phyloP scores from a whole-genome alignment of 2,113 vertebrate genomes.

The Pipra filicauda region DNA sequence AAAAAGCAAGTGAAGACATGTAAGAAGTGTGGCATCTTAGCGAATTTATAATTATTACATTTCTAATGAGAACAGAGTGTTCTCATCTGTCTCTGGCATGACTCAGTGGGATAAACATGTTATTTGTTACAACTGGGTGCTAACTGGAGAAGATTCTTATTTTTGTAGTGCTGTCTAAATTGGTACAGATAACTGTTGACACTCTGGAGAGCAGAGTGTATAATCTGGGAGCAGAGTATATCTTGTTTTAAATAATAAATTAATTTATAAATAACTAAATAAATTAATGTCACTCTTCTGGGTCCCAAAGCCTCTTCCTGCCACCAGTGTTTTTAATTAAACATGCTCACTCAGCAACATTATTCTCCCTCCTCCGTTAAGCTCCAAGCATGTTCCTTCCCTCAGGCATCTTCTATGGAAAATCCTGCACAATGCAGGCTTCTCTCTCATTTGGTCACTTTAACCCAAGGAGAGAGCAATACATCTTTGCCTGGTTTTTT shows the following conservation, averaged over 20 bases:
- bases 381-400: neutral
- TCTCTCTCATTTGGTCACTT: neutral
- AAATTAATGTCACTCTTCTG: neutral
- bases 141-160: neutral
- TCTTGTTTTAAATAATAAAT: neutral
- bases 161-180: neutral
- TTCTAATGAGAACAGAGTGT: slow-evolving; percentile 6
- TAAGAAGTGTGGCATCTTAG: neutral
- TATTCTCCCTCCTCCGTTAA: neutral
- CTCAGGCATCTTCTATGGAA: neutral
- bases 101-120: neutral
- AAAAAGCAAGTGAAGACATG: neutral
- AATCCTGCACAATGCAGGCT: neutral
- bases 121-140: neutral
- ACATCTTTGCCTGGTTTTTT: neutral
- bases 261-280: neutral
- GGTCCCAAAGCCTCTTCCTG: neutral
- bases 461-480: neutral
- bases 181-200: neutral
- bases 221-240: neutral
- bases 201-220: neutral
- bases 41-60: neutral
- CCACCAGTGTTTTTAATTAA: neutral
- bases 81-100: neutral
- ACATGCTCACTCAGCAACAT: neutral